A percentile compares a stretch with the other conserved stretches of the same genome.
Conservation (phyloP, 1,140 invertebrate genomes). For the Aphis gossypii region DNA sequence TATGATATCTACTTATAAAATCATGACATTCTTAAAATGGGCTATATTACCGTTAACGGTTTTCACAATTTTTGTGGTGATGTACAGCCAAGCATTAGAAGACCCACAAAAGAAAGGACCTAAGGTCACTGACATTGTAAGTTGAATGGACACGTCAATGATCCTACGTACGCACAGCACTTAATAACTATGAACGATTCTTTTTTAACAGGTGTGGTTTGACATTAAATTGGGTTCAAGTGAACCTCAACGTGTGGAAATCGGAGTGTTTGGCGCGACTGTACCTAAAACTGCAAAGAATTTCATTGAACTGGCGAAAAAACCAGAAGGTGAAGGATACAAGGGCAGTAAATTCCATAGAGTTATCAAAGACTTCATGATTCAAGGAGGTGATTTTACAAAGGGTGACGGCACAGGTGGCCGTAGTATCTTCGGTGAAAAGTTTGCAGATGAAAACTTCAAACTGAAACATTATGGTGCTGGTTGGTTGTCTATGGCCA, state of each 20-base stretch:
- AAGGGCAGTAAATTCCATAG: slow-evolving; percentile 91
- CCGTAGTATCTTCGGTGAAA: slow-evolving; percentile 91
- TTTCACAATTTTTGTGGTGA: slow-evolving; percentile 29
- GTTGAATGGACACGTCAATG: slow-evolving; percentile 57
- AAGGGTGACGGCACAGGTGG: slow-evolving; percentile 91
- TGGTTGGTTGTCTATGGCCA: slow-evolving; percentile 97
- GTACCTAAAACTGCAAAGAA: slow-evolving; percentile 95
- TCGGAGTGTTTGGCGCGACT: slow-evolving; percentile 94
- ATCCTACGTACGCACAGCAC: neutral
- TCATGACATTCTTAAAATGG: slow-evolving; percentile 47
- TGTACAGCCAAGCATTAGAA: slow-evolving; percentile 50
- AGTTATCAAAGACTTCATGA: slow-evolving; percentile 95
- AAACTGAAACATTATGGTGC: slow-evolving; percentile 96
- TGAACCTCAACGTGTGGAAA: slow-evolving; percentile 79
- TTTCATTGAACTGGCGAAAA: slow-evolving; percentile 85
- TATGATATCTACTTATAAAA: slow-evolving; percentile 52
- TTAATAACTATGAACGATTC: slow-evolving; percentile 54
- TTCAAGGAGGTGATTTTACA: slow-evolving; percentile 93
- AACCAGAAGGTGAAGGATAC: slow-evolving; percentile 81
- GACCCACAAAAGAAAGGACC: slow-evolving; percentile 69
- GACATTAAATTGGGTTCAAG: slow-evolving; percentile 88
- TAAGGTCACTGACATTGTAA: slow-evolving; percentile 79
- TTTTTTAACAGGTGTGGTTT: slow-evolving; percentile 83
- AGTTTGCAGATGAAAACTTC: slow-evolving; percentile 96
- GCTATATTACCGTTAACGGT: neutral